Evolutionary conservation across 2,797 vertebrate species (phyloP).

Genomic region (Macropus fuliginosus): DNA sequence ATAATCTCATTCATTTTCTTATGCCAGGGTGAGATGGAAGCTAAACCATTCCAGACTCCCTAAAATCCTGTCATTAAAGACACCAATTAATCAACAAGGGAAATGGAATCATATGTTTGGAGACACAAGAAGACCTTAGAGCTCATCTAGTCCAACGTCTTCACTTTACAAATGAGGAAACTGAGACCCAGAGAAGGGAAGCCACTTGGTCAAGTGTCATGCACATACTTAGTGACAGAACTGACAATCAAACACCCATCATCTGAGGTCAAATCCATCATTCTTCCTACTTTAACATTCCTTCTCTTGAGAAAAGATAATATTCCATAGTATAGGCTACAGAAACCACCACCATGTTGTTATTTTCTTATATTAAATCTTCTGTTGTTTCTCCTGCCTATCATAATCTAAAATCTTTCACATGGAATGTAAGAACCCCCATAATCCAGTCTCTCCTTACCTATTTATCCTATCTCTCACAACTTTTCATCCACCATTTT

Average conservation of each 20-base stretch:
- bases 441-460: background rate
- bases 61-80: background rate
- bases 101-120: constrained; percentile 24
- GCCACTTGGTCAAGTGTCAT: background rate
- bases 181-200: background rate
- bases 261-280: background rate
- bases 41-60: background rate
- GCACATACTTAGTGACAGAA: background rate
- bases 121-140: background rate
- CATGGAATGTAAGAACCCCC: background rate
- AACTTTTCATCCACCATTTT: background rate
- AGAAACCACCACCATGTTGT: background rate
- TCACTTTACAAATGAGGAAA: background rate
- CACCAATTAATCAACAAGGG: constrained; percentile 5
- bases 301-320: background rate
- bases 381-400: background rate
- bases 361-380: background rate
- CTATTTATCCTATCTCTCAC: background rate
- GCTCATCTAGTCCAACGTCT: background rate
- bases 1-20: background rate
- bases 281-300: background rate
- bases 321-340: background rate
- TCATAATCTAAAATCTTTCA: background rate
- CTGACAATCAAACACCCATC: background rate
- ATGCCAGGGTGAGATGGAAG: background rate